phyloP scores from a whole-genome alignment of 2,113 vertebrate species.

The Gallinago jamesoni region DNA sequence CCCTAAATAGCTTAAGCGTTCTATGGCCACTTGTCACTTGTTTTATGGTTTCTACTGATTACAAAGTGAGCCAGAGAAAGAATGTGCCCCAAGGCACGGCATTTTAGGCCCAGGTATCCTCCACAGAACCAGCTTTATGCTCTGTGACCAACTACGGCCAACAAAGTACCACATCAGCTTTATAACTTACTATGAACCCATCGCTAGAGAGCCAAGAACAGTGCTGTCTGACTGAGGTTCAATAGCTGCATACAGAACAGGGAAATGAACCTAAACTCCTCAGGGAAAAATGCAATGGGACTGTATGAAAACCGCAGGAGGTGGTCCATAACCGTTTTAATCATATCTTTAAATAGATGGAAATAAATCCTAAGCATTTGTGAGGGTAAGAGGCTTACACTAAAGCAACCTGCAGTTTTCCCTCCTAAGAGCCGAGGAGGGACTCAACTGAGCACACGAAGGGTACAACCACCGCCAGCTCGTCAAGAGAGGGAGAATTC shows the following conservation, averaged over 20 bases:
- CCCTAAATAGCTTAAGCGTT: not conserved
- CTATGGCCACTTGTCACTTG: not conserved
- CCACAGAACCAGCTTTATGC: not conserved
- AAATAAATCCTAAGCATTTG: not conserved
- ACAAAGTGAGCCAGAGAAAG: not conserved
- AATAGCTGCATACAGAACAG: not conserved
- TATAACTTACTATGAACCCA: rapidly evolving
- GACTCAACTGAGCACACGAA: not conserved
- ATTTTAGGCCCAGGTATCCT: not conserved
- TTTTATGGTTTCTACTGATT: not conserved
- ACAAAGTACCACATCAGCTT: rapidly evolving
- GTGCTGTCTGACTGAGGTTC: not conserved
- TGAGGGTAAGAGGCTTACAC: not conserved
- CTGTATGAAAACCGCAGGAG: not conserved
- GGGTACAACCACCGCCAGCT: not conserved
- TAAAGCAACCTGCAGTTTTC: not conserved
- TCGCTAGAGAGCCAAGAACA: not conserved
- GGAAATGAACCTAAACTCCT: not conserved
- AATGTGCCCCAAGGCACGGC: rapidly evolving
- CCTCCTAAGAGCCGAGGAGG: not conserved
- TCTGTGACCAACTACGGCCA: not conserved
- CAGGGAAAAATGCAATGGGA: not conserved
- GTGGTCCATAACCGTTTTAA: not conserved
- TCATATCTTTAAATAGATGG: not conserved
- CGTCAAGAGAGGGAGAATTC: not conserved